These are phyloP conservation scores for Petrolisthes cinctipes DNA, from an alignment of 2,888 invertebrate genomes.

Conservation along the genomic window DNA sequence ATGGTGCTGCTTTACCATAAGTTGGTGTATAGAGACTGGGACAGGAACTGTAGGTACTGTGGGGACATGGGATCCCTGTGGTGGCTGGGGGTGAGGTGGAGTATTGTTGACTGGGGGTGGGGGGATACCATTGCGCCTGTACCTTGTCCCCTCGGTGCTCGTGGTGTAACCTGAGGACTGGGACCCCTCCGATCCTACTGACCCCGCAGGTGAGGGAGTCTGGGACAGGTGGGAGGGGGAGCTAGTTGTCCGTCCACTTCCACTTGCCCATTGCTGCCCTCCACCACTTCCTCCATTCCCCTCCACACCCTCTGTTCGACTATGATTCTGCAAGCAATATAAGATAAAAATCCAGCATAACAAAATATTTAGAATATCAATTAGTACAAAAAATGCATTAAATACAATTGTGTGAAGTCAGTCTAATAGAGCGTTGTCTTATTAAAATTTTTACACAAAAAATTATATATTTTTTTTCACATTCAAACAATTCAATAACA, in stretches of 20 bases:
- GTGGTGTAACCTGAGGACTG: slow-evolving; percentile 63
- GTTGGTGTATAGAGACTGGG: slow-evolving; percentile 36
- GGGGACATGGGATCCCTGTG: slow-evolving; percentile 25
- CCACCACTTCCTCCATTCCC: background rate
- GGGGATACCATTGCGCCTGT: slow-evolving; percentile 9
- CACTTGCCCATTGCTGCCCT: slow-evolving; percentile 35
- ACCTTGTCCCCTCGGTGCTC: slow-evolving; percentile 55
- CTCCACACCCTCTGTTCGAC: slow-evolving; percentile 31
- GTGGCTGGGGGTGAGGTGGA: slow-evolving; percentile 50
- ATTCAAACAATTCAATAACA: background rate
- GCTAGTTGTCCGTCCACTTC: slow-evolving; percentile 41
- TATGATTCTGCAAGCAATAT: slow-evolving; percentile 30
- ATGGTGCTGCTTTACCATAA: slow-evolving; percentile 50
- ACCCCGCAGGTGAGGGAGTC: slow-evolving; percentile 63
- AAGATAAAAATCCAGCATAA: background rate
- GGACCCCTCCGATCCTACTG: slow-evolving; percentile 60
- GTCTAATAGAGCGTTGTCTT: background rate
- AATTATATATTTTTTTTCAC: background rate
- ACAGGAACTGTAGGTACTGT: slow-evolving; percentile 35
- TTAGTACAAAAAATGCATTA: background rate
- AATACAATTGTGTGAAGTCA: background rate
- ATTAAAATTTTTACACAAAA: background rate
- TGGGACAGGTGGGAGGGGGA: slow-evolving; percentile 62
- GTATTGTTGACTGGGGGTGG: slow-evolving; percentile 43
- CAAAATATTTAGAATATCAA: background rate